These are phyloP conservation scores for Coelopa frigida DNA, from an alignment of 1,140 invertebrate species.

Conservation along the genomic window DNA sequence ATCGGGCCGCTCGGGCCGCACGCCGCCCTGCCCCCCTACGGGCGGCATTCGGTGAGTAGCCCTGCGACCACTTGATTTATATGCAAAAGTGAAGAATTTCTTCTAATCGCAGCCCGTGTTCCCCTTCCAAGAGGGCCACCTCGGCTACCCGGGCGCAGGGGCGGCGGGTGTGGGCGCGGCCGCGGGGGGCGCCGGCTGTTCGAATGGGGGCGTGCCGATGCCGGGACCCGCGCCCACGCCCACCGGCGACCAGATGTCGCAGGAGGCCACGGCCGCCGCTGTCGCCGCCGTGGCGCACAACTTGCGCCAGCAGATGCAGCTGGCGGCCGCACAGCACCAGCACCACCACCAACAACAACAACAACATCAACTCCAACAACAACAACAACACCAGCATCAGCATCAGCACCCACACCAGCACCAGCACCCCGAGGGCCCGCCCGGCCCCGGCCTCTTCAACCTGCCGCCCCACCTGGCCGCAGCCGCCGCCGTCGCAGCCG, in stretches of 20 bases:
- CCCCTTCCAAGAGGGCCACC: slow-evolving; percentile 37
- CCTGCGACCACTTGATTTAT: neutral
- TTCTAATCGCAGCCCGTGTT: slow-evolving; percentile 32
- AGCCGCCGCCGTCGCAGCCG: slow-evolving; percentile 37
- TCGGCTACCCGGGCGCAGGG: slow-evolving; percentile 32
- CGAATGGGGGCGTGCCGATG: too few species aligned
- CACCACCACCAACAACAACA: slow-evolving; percentile 47
- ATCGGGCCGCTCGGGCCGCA: slow-evolving; percentile 25
- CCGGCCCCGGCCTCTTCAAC: slow-evolving; percentile 41
- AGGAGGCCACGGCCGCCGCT: slow-evolving; percentile 38
- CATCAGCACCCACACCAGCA: slow-evolving; percentile 48
- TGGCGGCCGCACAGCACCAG: slow-evolving; percentile 59
- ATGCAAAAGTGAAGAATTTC: slow-evolving; percentile 2
- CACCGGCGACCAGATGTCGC: slow-evolving; percentile 36
- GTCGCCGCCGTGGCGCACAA: slow-evolving; percentile 51
- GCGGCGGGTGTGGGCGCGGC: neutral
- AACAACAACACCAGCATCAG: too few species aligned
- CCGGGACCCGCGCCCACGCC: slow-evolving; percentile 15
- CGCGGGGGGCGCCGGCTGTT: slow-evolving; percentile 10
- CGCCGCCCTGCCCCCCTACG: slow-evolving; percentile 38
- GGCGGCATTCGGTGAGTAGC: slow-evolving; percentile 40
- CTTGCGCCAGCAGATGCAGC: slow-evolving; percentile 64
- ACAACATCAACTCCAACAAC: too few species aligned
- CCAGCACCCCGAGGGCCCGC: slow-evolving; percentile 46
- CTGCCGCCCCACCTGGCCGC: slow-evolving; percentile 31